Conservation (phyloP, 2,113 vertebrate genomes). For the Galemys pyrenaicus region DNA sequence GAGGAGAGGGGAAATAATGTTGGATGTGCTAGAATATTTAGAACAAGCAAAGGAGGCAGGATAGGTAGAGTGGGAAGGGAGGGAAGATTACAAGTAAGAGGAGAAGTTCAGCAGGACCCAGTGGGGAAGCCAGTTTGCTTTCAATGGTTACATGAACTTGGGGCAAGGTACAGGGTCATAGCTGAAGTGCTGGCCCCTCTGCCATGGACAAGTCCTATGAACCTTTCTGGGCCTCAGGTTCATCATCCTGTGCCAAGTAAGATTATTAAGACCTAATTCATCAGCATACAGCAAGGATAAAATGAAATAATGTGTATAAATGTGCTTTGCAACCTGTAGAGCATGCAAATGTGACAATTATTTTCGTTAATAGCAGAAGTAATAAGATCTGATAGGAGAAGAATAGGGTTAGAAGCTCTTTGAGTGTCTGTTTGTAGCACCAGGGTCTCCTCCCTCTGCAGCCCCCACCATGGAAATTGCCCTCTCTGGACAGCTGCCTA, state of each 20-base stretch:
- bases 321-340: slow-evolving; percentile 31
- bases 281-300: background rate
- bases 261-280: background rate
- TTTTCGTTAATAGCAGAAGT: slow-evolving; percentile 31
- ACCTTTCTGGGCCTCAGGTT: background rate
- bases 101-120: background rate
- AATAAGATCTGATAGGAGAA: slow-evolving; percentile 44
- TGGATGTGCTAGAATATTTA: background rate
- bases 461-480: background rate
- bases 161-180: background rate
- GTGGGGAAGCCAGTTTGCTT: background rate
- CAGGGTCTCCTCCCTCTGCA: background rate
- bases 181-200: background rate
- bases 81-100: background rate
- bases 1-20: background rate
- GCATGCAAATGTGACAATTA: slow-evolving; percentile 53
- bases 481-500: background rate
- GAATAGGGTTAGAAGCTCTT: background rate
- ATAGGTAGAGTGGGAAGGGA: too few relatives aligned
- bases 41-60: background rate
- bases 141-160: background rate
- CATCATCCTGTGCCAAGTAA: background rate
- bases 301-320: background rate
- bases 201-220: background rate
- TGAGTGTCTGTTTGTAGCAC: background rate